Evolutionary conservation across 2,113 vertebrate species (phyloP), one percentile per base, ranked within the genome.

Genomic region (Oreocharis arfaki): DNA sequence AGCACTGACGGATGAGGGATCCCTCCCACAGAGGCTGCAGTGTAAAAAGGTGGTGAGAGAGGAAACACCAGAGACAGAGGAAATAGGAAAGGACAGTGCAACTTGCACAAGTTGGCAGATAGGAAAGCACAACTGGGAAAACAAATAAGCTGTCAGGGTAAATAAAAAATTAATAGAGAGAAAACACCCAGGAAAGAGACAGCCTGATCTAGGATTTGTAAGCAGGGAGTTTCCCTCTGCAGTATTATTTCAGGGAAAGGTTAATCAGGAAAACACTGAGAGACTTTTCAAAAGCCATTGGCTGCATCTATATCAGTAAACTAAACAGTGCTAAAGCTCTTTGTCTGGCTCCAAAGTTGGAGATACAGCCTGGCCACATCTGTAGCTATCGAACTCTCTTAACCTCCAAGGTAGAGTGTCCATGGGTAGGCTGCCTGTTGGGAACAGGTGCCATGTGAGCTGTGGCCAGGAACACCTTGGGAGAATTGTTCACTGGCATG

Each of bases 31-130:
- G 65, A 90, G 52, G 69, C 53, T 2, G 21, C 19, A 18, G 30
- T 30, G 49, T 80, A 86, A 95, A 86, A 56, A 21, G 30, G 28
- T 50, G 73, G 53, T 81, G 78, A 41, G 67, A 92, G 75, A 93
- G 91, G 84, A 97, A 97, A 89, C 49, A 41, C 22, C 64, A 97
- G 97, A 97, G 97, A 98, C 96, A 96, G 95, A 95, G 97, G 97
- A 98, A 98, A 91, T 59, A 61, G 91, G 89, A 93, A 97, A 92
- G 89, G 93, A 93, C 60, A 74, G 76, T 73, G 88, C 53, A 44
- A 86, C 80, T 86, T 91, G 88, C 41, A 97, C 71, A 92, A 79
- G 81, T 33, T n/a, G 13, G 71, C 71, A 73, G 76, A 56, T 92
- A 86, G 93, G 84, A 70, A 50, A 92, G 68, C 67, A 94, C 49